These are phyloP conservation scores for Onychostruthus taczanowskii DNA, from an alignment of 2,113 vertebrate genomes.

Conservation along the genomic window DNA sequence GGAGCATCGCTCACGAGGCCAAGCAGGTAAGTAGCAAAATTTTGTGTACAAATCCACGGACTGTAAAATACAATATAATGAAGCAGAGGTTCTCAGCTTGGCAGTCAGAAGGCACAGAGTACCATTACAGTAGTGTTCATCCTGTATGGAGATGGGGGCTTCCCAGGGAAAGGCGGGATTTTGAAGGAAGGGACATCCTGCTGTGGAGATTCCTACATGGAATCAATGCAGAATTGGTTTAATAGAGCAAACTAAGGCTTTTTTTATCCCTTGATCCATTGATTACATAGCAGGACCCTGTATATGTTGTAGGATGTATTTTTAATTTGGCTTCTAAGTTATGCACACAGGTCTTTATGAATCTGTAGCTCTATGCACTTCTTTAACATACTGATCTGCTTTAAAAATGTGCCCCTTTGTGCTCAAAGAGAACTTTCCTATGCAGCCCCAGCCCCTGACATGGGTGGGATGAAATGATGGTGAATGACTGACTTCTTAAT, in stretches of 20 bases:
- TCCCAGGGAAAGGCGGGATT: background rate
- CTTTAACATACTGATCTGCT: background rate
- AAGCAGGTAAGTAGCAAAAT: conserved; percentile 80
- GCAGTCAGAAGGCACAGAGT: background rate
- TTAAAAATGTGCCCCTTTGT: background rate
- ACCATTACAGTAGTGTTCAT: background rate
- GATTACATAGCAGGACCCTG: background rate
- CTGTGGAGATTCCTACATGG: background rate
- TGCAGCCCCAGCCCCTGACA: background rate
- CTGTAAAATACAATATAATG: background rate
- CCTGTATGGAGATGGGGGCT: background rate
- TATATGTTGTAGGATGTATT: background rate
- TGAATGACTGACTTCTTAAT: background rate
- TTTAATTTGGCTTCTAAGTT: background rate
- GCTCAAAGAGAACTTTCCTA: background rate
- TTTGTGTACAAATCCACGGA: background rate
- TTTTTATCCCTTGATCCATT: background rate
- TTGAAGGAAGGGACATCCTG: background rate
- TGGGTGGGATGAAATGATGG: background rate
- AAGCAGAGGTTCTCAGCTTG: background rate
- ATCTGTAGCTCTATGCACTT: background rate
- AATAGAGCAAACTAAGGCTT: background rate
- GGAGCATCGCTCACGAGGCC: conserved; percentile 94
- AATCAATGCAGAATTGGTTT: background rate
- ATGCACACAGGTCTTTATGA: background rate